phyloP scores from a whole-genome alignment of 2,113 vertebrate genomes.

The pig (Sus scrofa) region DNA sequence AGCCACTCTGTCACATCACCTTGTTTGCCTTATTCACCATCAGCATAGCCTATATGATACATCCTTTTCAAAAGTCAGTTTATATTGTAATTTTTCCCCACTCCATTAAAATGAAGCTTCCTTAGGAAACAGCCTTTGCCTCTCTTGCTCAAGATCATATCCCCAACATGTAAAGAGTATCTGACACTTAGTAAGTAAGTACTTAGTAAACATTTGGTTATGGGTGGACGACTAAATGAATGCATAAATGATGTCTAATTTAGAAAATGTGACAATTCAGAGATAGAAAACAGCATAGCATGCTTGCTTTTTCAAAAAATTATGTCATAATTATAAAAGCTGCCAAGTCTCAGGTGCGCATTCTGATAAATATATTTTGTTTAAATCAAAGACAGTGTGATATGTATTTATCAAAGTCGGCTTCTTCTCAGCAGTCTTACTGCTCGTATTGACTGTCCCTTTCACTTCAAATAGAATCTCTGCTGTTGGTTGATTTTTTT shows the following conservation, averaged over 20 bases:
- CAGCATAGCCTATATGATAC: neutral
- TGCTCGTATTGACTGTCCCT: neutral
- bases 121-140: neutral
- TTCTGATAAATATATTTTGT: neutral
- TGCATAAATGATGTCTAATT: neutral
- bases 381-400: conserved; percentile 9
- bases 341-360: neutral
- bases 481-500: neutral
- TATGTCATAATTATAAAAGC: neutral
- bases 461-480: conserved; percentile 37
- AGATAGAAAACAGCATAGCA: neutral
- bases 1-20: neutral
- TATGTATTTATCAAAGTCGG: neutral
- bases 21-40: neutral
- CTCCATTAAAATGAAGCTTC: neutral
- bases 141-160: neutral
- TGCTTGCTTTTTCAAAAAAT: conserved; percentile 27
- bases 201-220: neutral
- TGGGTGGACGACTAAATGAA: neutral
- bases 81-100: neutral
- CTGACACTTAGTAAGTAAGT: neutral
- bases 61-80: neutral
- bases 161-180: neutral
- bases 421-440: neutral
- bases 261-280: neutral